Percentiles rank a stretch among this genome's conserved stretches.
phyloP scores from a whole-genome alignment of 2,797 vertebrate species.

The Arremon aurantiirostris region DNA sequence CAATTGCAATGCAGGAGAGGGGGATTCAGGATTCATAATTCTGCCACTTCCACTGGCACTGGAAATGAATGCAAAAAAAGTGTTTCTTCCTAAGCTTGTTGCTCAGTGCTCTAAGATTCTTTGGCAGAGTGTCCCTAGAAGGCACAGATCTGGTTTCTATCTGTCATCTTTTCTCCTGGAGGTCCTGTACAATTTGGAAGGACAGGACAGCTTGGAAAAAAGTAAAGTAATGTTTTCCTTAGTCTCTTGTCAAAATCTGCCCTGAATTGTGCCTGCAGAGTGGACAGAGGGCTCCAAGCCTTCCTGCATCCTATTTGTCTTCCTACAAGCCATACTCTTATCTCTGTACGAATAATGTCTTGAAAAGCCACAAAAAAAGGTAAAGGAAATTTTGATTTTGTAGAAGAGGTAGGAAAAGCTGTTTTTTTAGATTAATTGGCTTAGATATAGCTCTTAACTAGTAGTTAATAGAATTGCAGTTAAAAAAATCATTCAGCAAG shows the following conservation, averaged over 20 bases:
- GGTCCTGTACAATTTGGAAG: neutral
- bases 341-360: neutral
- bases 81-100: neutral
- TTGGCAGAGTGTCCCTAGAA: neutral
- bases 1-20: neutral
- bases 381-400: neutral
- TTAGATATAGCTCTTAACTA: neutral
- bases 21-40: neutral
- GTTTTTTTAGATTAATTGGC: neutral
- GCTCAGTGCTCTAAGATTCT: neutral
- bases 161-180: neutral
- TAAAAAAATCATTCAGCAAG: neutral
- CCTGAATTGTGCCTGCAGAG: neutral
- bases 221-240: neutral
- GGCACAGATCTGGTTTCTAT: neutral
- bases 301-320: neutral
- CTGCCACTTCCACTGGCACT: neutral
- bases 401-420: neutral
- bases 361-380: neutral
- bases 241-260: neutral
- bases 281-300: neutral
- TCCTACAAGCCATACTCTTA: neutral
- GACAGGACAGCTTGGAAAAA: neutral
- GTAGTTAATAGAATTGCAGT: neutral
- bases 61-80: neutral